Conservation (phyloP, 2,888 invertebrate genomes). For the Gymnosoma rotundatum region DNA sequence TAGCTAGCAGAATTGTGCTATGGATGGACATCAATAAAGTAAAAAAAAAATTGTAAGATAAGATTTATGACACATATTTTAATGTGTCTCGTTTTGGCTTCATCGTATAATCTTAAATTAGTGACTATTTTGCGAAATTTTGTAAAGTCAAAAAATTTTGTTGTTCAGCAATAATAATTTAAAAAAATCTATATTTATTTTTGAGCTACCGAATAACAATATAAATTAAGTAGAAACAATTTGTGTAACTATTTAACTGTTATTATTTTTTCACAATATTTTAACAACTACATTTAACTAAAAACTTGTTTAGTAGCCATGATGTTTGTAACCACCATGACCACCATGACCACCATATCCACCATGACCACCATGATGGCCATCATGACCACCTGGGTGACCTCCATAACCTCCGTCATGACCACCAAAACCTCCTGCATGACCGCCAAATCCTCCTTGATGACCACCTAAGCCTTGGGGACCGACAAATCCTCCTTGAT, state of each 20-base stretch:
- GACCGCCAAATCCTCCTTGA: conserved; percentile 17
- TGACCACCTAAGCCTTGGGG: conserved; percentile 34
- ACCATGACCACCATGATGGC: neutral
- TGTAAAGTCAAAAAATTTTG: no score
- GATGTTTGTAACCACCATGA: neutral
- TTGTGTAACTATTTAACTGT: neutral
- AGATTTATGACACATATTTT: no score
- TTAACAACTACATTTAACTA: neutral
- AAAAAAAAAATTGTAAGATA: no score
- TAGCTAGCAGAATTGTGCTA: no score
- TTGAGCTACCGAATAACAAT: no score
- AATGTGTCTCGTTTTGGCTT: no score
- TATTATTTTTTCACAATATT: neutral
- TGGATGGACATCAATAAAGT: no score
- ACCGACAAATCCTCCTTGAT: conserved; percentile 32
- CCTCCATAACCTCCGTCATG: conserved; percentile 9
- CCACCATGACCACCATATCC: neutral
- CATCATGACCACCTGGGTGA: neutral
- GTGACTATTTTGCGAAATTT: no score
- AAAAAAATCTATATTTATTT: no score
- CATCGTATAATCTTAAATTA: no score
- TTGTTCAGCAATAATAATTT: no score
- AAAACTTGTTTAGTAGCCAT: neutral
- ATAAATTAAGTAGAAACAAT: no score
- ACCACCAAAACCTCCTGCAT: conserved; percentile 3